phyloP scores from a whole-genome alignment of 2,888 invertebrate species.

The Meandrusa payeni region DNA sequence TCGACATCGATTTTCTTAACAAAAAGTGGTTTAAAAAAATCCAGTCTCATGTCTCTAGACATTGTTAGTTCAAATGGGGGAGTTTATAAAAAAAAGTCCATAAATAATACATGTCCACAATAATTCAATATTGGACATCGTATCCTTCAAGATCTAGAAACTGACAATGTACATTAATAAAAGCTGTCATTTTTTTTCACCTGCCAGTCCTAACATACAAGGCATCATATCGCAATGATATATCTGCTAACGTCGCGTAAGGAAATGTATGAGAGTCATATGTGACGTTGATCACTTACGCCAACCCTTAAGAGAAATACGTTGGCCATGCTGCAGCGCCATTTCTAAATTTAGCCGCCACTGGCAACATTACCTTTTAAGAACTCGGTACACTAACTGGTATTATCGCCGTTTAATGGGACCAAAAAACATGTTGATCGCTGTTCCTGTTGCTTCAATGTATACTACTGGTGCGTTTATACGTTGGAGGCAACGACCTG shows the following conservation, averaged over 20 bases:
- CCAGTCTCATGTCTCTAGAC: too few relatives aligned
- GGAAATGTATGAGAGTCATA: slow-evolving; percentile 1
- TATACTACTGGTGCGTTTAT: slow-evolving; percentile 4
- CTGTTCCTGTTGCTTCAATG: slow-evolving; percentile 2
- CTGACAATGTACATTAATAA: slow-evolving; percentile 1
- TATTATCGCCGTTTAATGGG: slow-evolving; percentile 36
- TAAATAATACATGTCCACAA: too few relatives aligned
- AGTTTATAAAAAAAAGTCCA: too few relatives aligned
- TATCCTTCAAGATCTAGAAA: slow-evolving; percentile 3
- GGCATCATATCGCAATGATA: slow-evolving; percentile 8
- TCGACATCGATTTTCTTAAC: too few relatives aligned
- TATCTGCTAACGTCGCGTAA: slow-evolving; percentile 7
- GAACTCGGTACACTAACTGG: slow-evolving; percentile 40
- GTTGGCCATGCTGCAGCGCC: slow-evolving; percentile 43
- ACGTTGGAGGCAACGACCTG: not conserved
- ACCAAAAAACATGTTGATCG: slow-evolving; percentile 23
- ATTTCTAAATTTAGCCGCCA: slow-evolving; percentile 64
- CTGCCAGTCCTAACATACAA: slow-evolving; percentile 1
- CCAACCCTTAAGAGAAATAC: slow-evolving; percentile 37
- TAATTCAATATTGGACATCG: not conserved
- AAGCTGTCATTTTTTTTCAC: slow-evolving; percentile 4
- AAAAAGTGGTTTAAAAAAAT: too few relatives aligned
- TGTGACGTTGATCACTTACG: slow-evolving; percentile 23
- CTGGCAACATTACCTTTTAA: slow-evolving; percentile 57
- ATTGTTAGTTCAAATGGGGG: too few relatives aligned